Percentiles rank a stretch among this genome's conserved stretches.
Conservation (phyloP, 2,888 invertebrate species). For the Himalopsyche tibetana region DNA sequence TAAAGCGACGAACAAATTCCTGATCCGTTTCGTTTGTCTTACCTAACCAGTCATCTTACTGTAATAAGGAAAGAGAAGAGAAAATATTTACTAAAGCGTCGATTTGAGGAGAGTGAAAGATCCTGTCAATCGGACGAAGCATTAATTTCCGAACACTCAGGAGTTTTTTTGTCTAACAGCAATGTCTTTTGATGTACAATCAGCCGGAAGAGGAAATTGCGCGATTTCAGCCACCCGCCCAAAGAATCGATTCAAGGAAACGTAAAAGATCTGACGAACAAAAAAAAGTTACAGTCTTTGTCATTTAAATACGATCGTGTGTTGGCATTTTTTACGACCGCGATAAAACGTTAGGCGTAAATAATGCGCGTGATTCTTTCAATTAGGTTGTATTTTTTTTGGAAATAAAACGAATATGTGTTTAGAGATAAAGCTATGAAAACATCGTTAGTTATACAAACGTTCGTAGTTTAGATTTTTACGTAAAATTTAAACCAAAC, state of each 20-base stretch:
- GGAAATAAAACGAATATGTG: background rate
- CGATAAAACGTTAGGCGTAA: background rate
- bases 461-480: too few species aligned
- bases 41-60: background rate
- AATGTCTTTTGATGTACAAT: constrained; percentile 22
- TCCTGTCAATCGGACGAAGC: constrained; percentile 23
- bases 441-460: too few species aligned
- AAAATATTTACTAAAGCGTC: constrained; percentile 7
- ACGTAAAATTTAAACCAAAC: too few species aligned
- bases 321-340: constrained; percentile 10
- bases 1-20: constrained; percentile 2
- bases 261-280: constrained; percentile 5
- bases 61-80: background rate
- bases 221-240: background rate
- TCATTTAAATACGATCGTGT: constrained; percentile 35
- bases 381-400: constrained; percentile 20
- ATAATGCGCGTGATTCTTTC: constrained; percentile 1
- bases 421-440: background rate
- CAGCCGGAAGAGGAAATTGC: constrained; percentile 32
- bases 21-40: background rate
- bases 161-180: background rate
- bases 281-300: background rate
- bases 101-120: background rate
- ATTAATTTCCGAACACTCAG: constrained; percentile 12
- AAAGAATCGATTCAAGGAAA: constrained; percentile 18